These are phyloP conservation scores for Oenanthe melanoleuca DNA, from an alignment of 2,113 vertebrate species.

Conservation along the genomic window DNA sequence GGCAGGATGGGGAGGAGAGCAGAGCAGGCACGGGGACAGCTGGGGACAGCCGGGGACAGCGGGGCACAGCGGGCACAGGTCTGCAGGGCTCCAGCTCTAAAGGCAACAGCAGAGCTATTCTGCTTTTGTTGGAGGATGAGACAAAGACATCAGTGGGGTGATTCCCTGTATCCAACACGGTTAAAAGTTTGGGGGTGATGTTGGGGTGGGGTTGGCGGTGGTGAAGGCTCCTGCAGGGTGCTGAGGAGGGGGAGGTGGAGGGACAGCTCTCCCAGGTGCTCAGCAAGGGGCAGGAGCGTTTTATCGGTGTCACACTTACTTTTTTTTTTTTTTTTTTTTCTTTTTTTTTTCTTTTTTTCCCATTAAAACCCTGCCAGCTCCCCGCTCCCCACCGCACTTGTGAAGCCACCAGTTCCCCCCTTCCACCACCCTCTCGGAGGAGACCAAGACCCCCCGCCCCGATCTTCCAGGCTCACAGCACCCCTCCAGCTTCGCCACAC, in stretches of 20 bases:
- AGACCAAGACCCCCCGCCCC: not conserved
- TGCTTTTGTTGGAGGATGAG: slow-evolving; percentile 38
- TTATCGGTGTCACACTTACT: not conserved
- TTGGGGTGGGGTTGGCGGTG: not conserved
- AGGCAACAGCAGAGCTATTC: slow-evolving; percentile 48
- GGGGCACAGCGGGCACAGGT: not conserved
- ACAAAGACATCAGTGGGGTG: not conserved
- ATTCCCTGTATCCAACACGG: slow-evolving; percentile 31
- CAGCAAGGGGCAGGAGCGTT: not conserved
- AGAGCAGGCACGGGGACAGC: not conserved
- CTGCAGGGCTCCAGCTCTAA: slow-evolving; percentile 35
- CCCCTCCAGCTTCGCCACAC: not conserved
- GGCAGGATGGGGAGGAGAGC: not conserved
- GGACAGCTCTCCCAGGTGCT: not conserved
- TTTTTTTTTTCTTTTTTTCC: not conserved
- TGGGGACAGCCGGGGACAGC: not conserved
- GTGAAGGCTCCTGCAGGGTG: not conserved
- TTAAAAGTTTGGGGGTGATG: slow-evolving; percentile 1
- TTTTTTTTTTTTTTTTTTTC: no score
- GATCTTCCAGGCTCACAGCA: not conserved
- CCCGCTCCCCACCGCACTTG: not conserved
- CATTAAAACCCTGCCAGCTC: not conserved
- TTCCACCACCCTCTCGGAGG: not conserved
- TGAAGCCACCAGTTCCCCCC: not conserved
- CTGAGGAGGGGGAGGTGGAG: not conserved